These are phyloP conservation scores for Amiota minor DNA, from an alignment of 2,888 invertebrate species.

Conservation along the genomic window DNA sequence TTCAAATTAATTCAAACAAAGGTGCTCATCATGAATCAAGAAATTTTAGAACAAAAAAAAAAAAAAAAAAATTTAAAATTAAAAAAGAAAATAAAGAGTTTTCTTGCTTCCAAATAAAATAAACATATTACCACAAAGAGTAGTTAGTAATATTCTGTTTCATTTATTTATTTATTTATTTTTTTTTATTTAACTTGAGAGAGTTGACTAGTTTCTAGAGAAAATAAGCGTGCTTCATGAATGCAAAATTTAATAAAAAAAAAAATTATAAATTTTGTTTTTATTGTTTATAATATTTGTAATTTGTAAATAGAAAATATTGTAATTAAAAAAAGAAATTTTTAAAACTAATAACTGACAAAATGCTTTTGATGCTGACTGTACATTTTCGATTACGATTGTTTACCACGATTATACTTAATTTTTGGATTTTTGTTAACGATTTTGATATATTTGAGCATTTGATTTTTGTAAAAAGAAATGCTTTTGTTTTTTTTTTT, in stretches of 20 bases:
- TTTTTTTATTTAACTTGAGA: constrained; percentile 43
- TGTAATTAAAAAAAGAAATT: constrained; percentile 30
- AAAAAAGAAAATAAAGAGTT: constrained; percentile 46
- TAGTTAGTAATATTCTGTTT: constrained; percentile 60
- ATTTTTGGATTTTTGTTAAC: constrained; percentile 36
- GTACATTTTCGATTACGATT: constrained; percentile 48
- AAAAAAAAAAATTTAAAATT: constrained; percentile 45
- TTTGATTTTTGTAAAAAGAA: constrained; percentile 40
- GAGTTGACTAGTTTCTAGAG: constrained; percentile 46
- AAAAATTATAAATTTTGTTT: constrained; percentile 29
- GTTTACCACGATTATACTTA: constrained; percentile 29
- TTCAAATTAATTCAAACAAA: constrained; percentile 33
- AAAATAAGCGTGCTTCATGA: constrained; percentile 61
- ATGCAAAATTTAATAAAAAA: constrained; percentile 51
- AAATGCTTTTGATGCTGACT: constrained; percentile 75
- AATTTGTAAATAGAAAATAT: constrained; percentile 24
- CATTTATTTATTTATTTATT: constrained; percentile 44
- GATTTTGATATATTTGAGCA: constrained; percentile 35
- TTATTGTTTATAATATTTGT: constrained; percentile 24
- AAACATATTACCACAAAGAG: constrained; percentile 56
- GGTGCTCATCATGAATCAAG: constrained; percentile 47
- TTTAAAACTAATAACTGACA: constrained; percentile 73
- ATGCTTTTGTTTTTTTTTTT: constrained; percentile 39
- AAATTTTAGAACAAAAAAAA: constrained; percentile 58
- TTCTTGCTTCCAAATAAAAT: constrained; percentile 45